Evolutionary conservation across 2,113 vertebrate genomes (phyloP).

Genomic region (Ammospiza nelsoni): DNA sequence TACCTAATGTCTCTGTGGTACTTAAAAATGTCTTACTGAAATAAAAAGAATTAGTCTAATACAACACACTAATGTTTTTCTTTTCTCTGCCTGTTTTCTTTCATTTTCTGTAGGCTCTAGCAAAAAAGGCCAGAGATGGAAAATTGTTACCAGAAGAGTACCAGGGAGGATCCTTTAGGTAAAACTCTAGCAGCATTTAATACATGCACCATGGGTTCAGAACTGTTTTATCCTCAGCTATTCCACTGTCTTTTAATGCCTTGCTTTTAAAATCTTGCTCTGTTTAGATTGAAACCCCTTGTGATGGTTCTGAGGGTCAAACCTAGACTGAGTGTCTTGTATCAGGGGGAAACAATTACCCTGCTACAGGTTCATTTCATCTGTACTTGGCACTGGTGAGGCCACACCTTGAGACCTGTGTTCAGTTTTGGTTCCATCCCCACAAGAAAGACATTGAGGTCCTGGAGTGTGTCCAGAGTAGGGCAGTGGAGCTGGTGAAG

Average conservation of each 20-base stretch:
- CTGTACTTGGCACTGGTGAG: background rate
- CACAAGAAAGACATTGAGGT: background rate
- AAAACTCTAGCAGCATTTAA: constrained; percentile 38
- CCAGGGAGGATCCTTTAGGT: constrained; percentile 97
- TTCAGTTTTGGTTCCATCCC: background rate
- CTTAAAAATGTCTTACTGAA: background rate
- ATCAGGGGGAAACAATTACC: background rate
- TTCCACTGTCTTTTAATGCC: background rate
- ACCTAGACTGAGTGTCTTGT: background rate
- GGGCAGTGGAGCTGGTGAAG: background rate
- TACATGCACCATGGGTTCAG: background rate
- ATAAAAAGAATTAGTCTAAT: background rate
- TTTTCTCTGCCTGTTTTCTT: background rate
- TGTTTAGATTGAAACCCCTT: background rate
- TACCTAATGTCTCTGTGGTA: background rate
- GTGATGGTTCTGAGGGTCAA: background rate
- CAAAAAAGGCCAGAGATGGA: constrained; percentile 93
- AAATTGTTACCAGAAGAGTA: constrained; percentile 95
- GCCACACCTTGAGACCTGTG: background rate
- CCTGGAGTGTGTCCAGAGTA: background rate
- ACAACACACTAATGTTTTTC: background rate
- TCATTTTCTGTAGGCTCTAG: constrained; percentile 77
- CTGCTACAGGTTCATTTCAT: background rate
- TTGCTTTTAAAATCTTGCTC: background rate
- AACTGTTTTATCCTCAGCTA: background rate